Evolutionary conservation across 2,113 vertebrate genomes (phyloP), one percentile per base, ranked within the genome.

Genomic region (Corythornis madagascariensis): DNA sequence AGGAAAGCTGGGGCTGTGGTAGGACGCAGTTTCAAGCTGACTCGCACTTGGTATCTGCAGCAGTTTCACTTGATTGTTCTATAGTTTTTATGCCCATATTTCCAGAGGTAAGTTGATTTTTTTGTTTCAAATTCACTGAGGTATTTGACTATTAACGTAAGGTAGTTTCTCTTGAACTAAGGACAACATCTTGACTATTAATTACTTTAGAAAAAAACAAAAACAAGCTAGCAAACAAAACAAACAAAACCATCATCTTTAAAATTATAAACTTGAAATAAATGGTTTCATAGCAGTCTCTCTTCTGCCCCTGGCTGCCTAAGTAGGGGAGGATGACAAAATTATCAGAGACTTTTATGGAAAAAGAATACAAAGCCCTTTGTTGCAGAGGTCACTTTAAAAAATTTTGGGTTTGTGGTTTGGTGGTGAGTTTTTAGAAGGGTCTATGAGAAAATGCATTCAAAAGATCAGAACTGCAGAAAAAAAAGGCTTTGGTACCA

Each of bases 91-190:
- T 79, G 50, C 19, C 29, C 0, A 0, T n/a, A 2, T 75, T 77
- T 82, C 52, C 65, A 65, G n/a, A 67, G 95, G 96, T 97, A 96
- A 96, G 96, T 56, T 63, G 31, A 43, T 47, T 63, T 47, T 61
- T 81, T 93, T 63, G 22, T 42, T 76, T 81, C 45, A 11, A 14
- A 6, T 50, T 79, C 48, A 29, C 14, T 43, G 29, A 70, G 26
- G 18, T 1, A 11, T 47, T 5, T 38, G 24, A 40, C 16, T 45
- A 31, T 43, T 69, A 55, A 40, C 1, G 8, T 10, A 45, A 50
- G 7, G 6, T 31, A 42, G 6, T 61, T 92, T 89, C 20, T 60
- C 45, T 81, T 25, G 11, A 25, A 25, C 24, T 16, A 60, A 65
- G 40, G 13, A 42, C 83, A 78, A 57, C 1, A 22, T 29, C 18